Evolutionary conservation across 2,797 vertebrate species (phyloP), one percentile per base, ranked within the genome.

Genomic region (Muraenolepis orangiensis): DNA sequence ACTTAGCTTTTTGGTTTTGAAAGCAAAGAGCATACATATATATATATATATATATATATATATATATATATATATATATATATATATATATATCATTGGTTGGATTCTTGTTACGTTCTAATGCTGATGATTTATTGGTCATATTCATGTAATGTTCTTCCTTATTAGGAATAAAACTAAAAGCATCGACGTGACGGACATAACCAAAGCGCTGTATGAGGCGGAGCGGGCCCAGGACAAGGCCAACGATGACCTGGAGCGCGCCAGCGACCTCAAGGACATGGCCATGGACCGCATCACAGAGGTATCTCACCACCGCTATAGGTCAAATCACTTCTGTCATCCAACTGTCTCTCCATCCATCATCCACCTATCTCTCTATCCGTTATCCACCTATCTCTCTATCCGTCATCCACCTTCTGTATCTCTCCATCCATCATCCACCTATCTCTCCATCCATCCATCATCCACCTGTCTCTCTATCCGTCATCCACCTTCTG

Each of bases 111-210:
- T 26, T 23, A 12, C 57, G 23, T 26, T 0, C 26, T 64, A 26
- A 64, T 3, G 3, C 23, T 61, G 20, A n/a, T 18, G 20, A 57
- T 57, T 57, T 23, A 5, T 57, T 18, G 10, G 23, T 26, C 57
- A 13, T 26, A 26, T 26, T n/a, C n/a, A n/a, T 10, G 23, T 72
- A 23, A 83, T 71, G 23, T 67, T 79, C 85, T 82, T 77, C 81
- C 61, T 89, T 86, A 85, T 73, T 67, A 98, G 96, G 84, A 89
- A 93, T 74, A 81, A 78, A 85, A 85, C 87, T 34, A 91, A 91
- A 79, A 79, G 74, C 71, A 87, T 94, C 8, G 82, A 91, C 73
- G 80, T 91, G 71, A 84, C 73, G 1, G 86, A 92, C 71, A 89
- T 93, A 23, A 77, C 72, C 76, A 87, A 78, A 69, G 78, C 87